These are phyloP conservation scores for Germaria angustata DNA, from an alignment of 2,888 invertebrate species.

Conservation along the genomic window DNA sequence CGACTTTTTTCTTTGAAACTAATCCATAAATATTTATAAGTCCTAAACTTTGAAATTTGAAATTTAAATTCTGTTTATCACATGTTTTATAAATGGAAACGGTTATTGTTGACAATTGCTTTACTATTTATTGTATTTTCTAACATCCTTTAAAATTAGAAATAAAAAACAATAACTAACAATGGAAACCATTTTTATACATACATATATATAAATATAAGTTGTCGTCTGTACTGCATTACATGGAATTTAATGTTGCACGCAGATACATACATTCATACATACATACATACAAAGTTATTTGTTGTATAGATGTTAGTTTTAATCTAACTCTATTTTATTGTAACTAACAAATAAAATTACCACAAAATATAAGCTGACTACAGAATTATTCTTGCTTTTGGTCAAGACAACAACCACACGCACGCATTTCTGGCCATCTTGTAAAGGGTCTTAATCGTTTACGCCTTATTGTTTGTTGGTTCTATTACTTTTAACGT, in stretches of 20 bases:
- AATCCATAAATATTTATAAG: slow-evolving; percentile 19
- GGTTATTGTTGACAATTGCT: slow-evolving; percentile 54
- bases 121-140: slow-evolving; percentile 2
- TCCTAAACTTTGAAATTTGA: slow-evolving; percentile 34
- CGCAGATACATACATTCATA: not conserved
- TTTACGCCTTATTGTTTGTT: slow-evolving; percentile 64
- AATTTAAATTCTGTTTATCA: slow-evolving; percentile 25
- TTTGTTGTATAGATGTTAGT: slow-evolving; percentile 5
- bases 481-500: not conserved
- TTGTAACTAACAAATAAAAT: slow-evolving; percentile 49
- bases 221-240: slow-evolving; percentile 38
- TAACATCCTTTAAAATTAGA: not conserved
- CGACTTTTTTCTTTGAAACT: not conserved
- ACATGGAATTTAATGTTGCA: slow-evolving; percentile 16
- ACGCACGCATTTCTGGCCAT: slow-evolving; percentile 6
- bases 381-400: slow-evolving; percentile 28
- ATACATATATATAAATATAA: slow-evolving; percentile 8
- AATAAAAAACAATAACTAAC: slow-evolving; percentile 16
- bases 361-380: slow-evolving; percentile 60
- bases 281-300: too few species aligned
- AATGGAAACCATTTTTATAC: slow-evolving; percentile 50
- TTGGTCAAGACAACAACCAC: slow-evolving; percentile 39
- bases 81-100: slow-evolving; percentile 1
- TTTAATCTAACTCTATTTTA: slow-evolving; percentile 48
- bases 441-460: slow-evolving; percentile 57